A percentile compares a stretch with the other conserved stretches of the same genome.
These are phyloP conservation scores for Fregata magnificens DNA, from an alignment of 2,113 vertebrate species.

Conservation along the genomic window DNA sequence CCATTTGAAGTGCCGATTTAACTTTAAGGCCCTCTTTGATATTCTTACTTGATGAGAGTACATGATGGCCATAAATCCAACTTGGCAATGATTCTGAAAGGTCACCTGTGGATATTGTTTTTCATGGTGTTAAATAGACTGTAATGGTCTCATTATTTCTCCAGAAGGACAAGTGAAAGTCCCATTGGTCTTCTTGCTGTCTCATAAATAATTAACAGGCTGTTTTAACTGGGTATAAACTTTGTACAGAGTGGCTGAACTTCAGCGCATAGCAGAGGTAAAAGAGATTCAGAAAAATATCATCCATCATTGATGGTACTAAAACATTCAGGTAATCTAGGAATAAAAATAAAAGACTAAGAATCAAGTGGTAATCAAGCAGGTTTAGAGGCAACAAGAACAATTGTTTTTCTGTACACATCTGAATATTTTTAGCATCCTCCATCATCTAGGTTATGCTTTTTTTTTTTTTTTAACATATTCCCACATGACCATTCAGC, in stretches of 20 bases:
- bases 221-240: constrained; percentile 65
- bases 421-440: neutral
- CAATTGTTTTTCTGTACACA: neutral
- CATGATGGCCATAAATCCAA: constrained; percentile 46
- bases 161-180: constrained; percentile 56
- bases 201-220: constrained; percentile 70
- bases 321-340: constrained; percentile 12
- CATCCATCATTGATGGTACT: constrained; percentile 14
- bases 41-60: constrained; percentile 17
- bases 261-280: neutral
- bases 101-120: constrained; percentile 69
- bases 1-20: neutral
- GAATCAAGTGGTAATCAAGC: neutral
- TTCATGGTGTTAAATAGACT: constrained; percentile 65
- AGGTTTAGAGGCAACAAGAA: neutral
- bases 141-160: constrained; percentile 63
- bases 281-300: constrained; percentile 29
- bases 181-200: constrained; percentile 67
- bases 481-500: neutral
- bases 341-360: neutral
- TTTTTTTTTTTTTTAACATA: neutral
- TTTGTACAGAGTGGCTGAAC: constrained; percentile 51
- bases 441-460: neutral
- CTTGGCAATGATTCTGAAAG: constrained; percentile 56
- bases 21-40: constrained; percentile 22